Conservation (phyloP, 2,113 vertebrate genomes). For the Rhinichthys klamathensis region DNA sequence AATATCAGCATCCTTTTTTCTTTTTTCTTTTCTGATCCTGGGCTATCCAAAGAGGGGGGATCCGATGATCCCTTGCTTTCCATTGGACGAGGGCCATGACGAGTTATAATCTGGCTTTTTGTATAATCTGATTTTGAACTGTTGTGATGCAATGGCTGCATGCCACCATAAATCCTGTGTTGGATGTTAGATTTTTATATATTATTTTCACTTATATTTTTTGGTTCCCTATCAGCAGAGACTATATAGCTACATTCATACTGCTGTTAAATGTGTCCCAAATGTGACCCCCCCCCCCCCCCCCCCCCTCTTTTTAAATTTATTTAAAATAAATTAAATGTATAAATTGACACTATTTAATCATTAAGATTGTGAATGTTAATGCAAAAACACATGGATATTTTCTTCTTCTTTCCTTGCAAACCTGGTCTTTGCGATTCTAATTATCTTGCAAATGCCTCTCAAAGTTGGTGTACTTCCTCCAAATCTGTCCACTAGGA, state of each 20-base stretch:
- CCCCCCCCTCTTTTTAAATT: too few relatives aligned
- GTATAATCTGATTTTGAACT: background rate
- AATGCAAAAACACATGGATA: too few relatives aligned
- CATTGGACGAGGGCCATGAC: background rate
- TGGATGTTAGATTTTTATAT: background rate
- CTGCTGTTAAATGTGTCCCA: too few relatives aligned
- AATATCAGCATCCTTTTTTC: background rate
- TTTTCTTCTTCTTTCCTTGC: background rate
- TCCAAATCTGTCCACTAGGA: conserved; percentile 27
- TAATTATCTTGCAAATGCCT: conserved; percentile 24
- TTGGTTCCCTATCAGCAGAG: too few relatives aligned
- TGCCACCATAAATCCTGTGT: background rate
- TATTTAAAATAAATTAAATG: too few relatives aligned
- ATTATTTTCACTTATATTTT: too few relatives aligned
- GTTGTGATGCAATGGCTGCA: background rate
- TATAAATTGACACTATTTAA: too few relatives aligned
- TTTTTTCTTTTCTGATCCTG: too few relatives aligned
- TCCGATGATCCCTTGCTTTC: conserved; percentile 8
- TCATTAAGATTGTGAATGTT: too few relatives aligned
- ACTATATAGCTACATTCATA: too few relatives aligned
- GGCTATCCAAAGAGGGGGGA: background rate
- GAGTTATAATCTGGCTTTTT: conserved; percentile 16
- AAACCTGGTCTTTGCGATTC: conserved; percentile 3
- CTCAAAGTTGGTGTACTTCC: conserved; percentile 19
- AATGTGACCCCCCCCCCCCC: too few relatives aligned